A percentile compares a stretch with the other conserved stretches of the same genome.
phyloP scores from a whole-genome alignment of 2,113 vertebrate species.

The Motacilla alba region DNA sequence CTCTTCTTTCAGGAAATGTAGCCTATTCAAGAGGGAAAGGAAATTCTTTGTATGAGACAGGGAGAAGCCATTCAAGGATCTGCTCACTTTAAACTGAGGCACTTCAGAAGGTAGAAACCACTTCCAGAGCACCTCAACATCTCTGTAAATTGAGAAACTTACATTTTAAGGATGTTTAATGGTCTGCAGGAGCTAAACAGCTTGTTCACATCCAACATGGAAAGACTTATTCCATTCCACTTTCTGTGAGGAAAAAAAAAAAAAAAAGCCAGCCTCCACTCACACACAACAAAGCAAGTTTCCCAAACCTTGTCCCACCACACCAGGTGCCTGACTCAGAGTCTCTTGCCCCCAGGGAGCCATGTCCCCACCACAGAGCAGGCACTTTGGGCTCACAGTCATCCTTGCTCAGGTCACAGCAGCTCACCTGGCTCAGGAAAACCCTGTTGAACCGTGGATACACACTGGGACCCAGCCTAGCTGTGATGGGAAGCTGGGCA shows the following conservation, averaged over 20 bases:
- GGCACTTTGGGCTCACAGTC: background rate
- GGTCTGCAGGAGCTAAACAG: background rate
- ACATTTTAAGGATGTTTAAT: background rate
- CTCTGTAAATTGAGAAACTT: background rate
- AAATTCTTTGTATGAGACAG: background rate
- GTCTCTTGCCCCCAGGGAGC: background rate
- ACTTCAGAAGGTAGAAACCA: background rate
- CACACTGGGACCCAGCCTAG: background rate
- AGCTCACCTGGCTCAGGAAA: background rate
- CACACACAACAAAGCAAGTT: background rate
- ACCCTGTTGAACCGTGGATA: too few species aligned
- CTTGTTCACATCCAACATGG: background rate
- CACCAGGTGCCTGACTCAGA: accelerated
- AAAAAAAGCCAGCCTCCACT: background rate
- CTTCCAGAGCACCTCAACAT: background rate
- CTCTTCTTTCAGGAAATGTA: background rate
- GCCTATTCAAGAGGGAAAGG: background rate
- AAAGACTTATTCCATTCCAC: background rate
- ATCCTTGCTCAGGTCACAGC: background rate
- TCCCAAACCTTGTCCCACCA: background rate
- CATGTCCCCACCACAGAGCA: background rate
- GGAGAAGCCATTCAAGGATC: background rate
- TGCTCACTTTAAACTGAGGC: background rate
- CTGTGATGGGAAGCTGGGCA: background rate
- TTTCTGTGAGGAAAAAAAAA: background rate